These are phyloP conservation scores for Aphelocoma californica DNA, from an alignment of 2,797 vertebrate species.

Conservation along the genomic window DNA sequence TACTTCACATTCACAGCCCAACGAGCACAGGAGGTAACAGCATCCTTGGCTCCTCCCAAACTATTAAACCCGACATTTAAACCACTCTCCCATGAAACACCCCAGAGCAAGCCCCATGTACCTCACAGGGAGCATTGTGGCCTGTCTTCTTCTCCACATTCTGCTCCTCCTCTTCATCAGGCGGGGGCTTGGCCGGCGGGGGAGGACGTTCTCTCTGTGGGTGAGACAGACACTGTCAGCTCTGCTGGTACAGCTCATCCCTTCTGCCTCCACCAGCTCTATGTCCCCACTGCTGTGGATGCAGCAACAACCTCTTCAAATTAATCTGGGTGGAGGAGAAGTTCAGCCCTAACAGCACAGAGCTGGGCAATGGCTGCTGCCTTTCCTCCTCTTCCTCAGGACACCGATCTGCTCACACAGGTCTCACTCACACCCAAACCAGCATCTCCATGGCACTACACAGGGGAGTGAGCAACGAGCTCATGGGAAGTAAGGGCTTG, in stretches of 20 bases:
- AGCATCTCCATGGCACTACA: neutral
- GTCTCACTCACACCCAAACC: neutral
- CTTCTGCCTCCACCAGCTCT: neutral
- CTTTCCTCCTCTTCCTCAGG: neutral
- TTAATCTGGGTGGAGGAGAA: neutral
- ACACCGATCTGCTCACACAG: accelerated
- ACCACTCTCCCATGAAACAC: neutral
- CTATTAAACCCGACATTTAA: neutral
- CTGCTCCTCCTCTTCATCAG: slow-evolving; percentile 86
- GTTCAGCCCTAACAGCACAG: neutral
- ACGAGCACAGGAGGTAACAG: neutral
- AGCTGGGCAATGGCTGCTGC: neutral
- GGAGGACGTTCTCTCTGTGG: slow-evolving; percentile 85
- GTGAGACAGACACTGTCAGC: neutral
- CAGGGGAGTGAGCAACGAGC: neutral
- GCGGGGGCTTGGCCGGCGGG: slow-evolving; percentile 81
- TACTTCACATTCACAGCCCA: neutral
- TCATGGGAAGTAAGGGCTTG: neutral
- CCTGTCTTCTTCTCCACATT: slow-evolving; percentile 65
- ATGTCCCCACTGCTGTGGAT: accelerated
- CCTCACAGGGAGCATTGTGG: slow-evolving; percentile 65
- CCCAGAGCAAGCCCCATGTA: neutral
- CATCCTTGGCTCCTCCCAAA: neutral
- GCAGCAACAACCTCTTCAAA: neutral
- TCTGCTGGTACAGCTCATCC: neutral